phyloP scores from a whole-genome alignment of 2,888 invertebrate genomes.

The Carterocephalus palaemon region DNA sequence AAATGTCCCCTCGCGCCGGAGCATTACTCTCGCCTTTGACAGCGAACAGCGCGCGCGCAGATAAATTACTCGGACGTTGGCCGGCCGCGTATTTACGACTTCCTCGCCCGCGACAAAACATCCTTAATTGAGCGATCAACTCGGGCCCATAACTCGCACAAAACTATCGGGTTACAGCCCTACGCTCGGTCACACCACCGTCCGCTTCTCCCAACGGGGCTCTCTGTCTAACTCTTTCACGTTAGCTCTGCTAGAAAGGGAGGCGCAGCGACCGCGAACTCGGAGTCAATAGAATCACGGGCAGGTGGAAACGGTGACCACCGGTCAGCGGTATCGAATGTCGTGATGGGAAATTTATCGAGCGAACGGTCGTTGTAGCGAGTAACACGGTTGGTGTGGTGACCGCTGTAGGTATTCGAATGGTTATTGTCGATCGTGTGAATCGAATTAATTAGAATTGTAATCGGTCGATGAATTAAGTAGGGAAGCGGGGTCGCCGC shows the following conservation, averaged over 20 bases:
- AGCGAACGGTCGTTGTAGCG: conserved; percentile 45
- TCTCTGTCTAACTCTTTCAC: conserved; percentile 35
- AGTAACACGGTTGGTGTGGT: conserved; percentile 52
- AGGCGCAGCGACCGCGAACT: conserved; percentile 37
- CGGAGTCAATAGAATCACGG: conserved; percentile 36
- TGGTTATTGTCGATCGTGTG: conserved; percentile 61
- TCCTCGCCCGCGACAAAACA: conserved; percentile 63
- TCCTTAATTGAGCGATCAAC: conserved; percentile 72
- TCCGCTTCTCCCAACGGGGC: conserved; percentile 41
- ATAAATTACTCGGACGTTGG: conserved; percentile 30
- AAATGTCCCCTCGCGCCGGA: conserved; percentile 37
- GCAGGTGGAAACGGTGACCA: conserved; percentile 69
- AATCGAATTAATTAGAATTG: conserved; percentile 66
- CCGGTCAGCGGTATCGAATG: conserved; percentile 64
- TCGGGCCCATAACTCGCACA: conserved; percentile 56
- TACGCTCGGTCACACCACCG: conserved; percentile 37
- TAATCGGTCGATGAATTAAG: conserved; percentile 56
- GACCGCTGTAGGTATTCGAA: conserved; percentile 52
- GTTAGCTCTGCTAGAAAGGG: conserved; percentile 29
- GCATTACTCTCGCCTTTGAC: conserved; percentile 26
- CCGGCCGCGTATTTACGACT: conserved; percentile 59
- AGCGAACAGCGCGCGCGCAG: conserved; percentile 30
- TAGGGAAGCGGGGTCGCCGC: conserved; percentile 49
- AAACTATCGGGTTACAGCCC: conserved; percentile 67
- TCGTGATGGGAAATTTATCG: conserved; percentile 65